phyloP scores from a whole-genome alignment of 92 coral and sea anemone species.

The Phenganax marumi region DNA sequence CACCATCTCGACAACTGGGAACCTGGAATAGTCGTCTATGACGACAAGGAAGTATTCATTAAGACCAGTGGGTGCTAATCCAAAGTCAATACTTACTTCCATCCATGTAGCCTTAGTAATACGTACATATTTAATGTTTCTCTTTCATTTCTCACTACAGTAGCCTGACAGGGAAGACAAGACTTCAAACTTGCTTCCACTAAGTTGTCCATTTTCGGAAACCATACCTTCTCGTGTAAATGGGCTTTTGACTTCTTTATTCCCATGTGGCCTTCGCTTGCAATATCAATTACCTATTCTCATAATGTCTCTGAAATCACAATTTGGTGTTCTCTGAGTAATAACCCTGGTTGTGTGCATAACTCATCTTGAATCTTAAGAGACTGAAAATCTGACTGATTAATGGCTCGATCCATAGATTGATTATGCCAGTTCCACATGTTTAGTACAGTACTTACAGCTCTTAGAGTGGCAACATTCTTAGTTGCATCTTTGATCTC shows the following conservation, averaged over 20 bases:
- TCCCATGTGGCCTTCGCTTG: neutral
- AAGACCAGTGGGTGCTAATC: neutral
- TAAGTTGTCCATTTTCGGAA: neutral
- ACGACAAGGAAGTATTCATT: constrained; percentile 45
- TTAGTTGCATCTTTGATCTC: neutral
- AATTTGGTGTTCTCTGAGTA: neutral
- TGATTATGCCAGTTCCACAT: too few species aligned
- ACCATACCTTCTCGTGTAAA: neutral
- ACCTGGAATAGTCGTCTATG: constrained; percentile 58
- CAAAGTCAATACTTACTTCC: neutral
- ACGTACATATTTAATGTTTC: neutral
- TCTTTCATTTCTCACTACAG: neutral
- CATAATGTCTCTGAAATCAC: neutral
- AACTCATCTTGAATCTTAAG: neutral
- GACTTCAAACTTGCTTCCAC: neutral
- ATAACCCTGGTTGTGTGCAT: neutral
- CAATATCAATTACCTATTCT: neutral
- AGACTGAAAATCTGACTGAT: neutral
- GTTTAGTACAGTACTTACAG: neutral
- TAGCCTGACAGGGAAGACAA: neutral
- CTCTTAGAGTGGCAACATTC: constrained; percentile 12
- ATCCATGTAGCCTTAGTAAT: neutral
- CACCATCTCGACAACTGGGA: constrained; percentile 49
- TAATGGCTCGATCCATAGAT: too few species aligned
- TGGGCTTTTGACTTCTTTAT: neutral